Percentiles rank a stretch among this genome's conserved stretches.
Evolutionary conservation across 2,797 vertebrate species (phyloP).

Genomic region (Mycteria americana): DNA sequence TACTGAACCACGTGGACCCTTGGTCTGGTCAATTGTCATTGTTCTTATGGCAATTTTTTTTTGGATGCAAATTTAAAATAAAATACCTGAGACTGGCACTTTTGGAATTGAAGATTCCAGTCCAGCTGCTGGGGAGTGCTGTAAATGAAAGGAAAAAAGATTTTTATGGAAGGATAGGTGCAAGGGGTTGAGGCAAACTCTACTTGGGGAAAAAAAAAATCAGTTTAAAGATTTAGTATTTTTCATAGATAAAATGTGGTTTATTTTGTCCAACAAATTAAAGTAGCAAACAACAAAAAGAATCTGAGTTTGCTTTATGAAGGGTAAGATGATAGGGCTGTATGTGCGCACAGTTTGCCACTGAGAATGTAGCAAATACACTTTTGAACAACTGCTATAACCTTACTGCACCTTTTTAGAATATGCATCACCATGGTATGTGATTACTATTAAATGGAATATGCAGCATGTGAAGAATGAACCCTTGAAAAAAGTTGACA

Average conservation of each 20-base stretch:
- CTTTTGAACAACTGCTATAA: not conserved
- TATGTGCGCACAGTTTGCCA: not conserved
- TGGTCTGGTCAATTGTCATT: not conserved
- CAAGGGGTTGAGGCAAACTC: not conserved
- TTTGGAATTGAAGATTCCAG: not conserved
- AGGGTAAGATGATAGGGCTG: not conserved
- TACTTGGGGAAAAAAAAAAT: not conserved
- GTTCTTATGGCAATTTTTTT: not conserved
- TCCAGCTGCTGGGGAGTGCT: not conserved
- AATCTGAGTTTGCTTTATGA: not conserved
- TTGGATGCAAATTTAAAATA: not conserved
- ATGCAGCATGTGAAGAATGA: not conserved
- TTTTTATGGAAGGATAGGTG: not conserved
- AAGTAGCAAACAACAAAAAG: not conserved
- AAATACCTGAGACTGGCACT: not conserved
- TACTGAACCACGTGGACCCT: not conserved
- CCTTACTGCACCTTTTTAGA: not conserved
- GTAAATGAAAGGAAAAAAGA: not conserved
- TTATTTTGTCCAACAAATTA: not conserved
- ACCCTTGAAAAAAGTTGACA: not conserved
- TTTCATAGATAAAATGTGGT: not conserved
- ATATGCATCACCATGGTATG: not conserved
- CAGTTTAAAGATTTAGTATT: not conserved
- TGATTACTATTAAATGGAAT: not conserved
- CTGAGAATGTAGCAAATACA: not conserved